phyloP scores from a whole-genome alignment of 2,113 vertebrate genomes.

The Menidia beryllina region DNA sequence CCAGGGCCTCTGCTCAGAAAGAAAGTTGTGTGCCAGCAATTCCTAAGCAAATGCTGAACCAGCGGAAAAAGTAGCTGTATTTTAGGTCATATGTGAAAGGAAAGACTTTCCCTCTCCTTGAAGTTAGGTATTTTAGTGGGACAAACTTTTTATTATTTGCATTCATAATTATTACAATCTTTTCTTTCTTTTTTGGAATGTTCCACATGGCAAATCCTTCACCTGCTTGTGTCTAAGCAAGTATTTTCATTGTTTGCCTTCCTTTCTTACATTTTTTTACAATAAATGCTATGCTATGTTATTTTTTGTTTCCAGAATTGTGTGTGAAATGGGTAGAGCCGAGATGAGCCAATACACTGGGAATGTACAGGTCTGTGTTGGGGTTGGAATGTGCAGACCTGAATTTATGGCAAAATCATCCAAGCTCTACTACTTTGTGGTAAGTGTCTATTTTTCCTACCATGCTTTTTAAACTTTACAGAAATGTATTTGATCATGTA shows the following conservation, averaged over 20 bases:
- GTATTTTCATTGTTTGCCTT: not conserved
- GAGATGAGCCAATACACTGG: constrained; percentile 93
- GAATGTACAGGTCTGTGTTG: constrained; percentile 94
- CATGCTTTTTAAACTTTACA: not conserved
- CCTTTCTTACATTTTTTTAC: constrained; percentile 1
- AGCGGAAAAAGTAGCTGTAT: constrained; percentile 55
- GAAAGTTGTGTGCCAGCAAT: constrained; percentile 65
- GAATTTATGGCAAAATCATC: constrained; percentile 95
- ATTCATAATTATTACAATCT: not conserved
- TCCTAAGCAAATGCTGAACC: constrained; percentile 67
- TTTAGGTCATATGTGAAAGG: constrained; percentile 68
- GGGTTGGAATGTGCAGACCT: constrained; percentile 87
- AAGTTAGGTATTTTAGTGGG: constrained; percentile 27
- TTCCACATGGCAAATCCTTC: not conserved
- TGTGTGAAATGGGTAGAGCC: constrained; percentile 97
- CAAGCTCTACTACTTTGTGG: constrained; percentile 98
- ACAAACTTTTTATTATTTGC: constrained; percentile 14
- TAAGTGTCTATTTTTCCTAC: constrained; percentile 77
- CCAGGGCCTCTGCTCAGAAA: constrained; percentile 54
- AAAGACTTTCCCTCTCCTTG: constrained; percentile 36
- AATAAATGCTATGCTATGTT: not conserved
- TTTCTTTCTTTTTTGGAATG: not conserved
- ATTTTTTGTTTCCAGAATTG: constrained; percentile 86
- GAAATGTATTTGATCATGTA: not conserved
- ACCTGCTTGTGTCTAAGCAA: constrained; percentile 1